A percentile compares a stretch with the other conserved stretches of the same genome.
Evolutionary conservation across 2,797 vertebrate genomes (phyloP).

Genomic region (Pangasius krempfi): DNA sequence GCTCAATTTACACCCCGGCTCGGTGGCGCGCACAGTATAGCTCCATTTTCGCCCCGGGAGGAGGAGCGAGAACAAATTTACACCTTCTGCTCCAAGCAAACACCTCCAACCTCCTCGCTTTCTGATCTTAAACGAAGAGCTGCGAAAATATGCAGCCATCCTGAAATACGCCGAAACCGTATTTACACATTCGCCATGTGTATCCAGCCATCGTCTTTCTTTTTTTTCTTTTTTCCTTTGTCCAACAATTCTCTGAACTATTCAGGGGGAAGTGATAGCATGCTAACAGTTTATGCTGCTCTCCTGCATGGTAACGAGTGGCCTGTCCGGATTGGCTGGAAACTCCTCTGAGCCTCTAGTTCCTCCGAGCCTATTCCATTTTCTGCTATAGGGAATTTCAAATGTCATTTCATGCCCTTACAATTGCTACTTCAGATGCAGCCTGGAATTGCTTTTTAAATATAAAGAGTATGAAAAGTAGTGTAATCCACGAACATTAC

Average conservation of each 20-base stretch:
- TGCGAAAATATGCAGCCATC: constrained; percentile 73
- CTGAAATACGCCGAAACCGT: constrained; percentile 61
- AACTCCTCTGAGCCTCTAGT: background rate
- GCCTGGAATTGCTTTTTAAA: background rate
- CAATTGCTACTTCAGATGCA: background rate
- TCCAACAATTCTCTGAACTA: constrained; percentile 24
- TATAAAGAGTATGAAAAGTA: background rate
- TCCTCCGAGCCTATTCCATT: too few species aligned
- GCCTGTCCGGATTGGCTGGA: constrained; percentile 45
- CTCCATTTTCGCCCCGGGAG: constrained; percentile 66
- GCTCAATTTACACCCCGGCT: constrained; percentile 78
- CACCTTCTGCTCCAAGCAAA: constrained; percentile 66
- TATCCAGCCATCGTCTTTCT: constrained; percentile 54
- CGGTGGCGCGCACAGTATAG: constrained; percentile 51
- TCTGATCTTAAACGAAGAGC: constrained; percentile 45
- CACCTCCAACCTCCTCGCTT: constrained; percentile 55
- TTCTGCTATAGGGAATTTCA: background rate
- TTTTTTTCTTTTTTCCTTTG: background rate
- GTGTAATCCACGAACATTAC: background rate
- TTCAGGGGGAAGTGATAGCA: constrained; percentile 56
- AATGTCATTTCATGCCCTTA: constrained; percentile 22
- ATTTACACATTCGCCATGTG: constrained; percentile 64
- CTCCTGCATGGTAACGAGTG: constrained; percentile 70
- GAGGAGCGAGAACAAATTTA: constrained; percentile 73
- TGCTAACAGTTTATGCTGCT: constrained; percentile 70